Conservation (phyloP, 2,113 vertebrate genomes). For the Rhinoderma darwinii region DNA sequence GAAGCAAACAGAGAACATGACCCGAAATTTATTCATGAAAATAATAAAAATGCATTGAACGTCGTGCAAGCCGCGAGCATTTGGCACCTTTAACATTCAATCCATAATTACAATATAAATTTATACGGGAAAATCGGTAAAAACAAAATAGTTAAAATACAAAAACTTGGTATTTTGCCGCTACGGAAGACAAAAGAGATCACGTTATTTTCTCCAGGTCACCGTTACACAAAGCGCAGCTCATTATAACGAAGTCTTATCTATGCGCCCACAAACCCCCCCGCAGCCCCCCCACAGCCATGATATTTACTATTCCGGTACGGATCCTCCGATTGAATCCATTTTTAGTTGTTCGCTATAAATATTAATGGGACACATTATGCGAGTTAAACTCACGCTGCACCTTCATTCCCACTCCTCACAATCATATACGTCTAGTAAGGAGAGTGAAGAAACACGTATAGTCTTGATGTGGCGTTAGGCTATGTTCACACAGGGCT, state of each 20-base stretch:
- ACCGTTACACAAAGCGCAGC: not conserved
- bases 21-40: not conserved
- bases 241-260: constrained; percentile 1
- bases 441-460: not conserved
- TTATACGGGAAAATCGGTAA: not conserved
- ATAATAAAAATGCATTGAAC: not conserved
- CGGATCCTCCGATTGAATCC: not conserved
- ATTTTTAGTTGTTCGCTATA: not conserved
- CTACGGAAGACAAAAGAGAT: not conserved
- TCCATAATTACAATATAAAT: not conserved
- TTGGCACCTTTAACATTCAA: not conserved
- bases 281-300: not conserved
- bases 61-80: not conserved
- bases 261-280: not conserved
- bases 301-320: not conserved
- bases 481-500: too few relatives aligned
- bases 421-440: not conserved
- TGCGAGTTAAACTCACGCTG: not conserved
- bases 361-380: constrained; percentile 1
- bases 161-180: too few relatives aligned
- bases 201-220: not conserved
- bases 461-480: too few relatives aligned
- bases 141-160: not conserved
- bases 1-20: not conserved
- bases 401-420: not conserved